Conservation (phyloP, 2,113 vertebrate species). For the Zapus hudsonius region DNA sequence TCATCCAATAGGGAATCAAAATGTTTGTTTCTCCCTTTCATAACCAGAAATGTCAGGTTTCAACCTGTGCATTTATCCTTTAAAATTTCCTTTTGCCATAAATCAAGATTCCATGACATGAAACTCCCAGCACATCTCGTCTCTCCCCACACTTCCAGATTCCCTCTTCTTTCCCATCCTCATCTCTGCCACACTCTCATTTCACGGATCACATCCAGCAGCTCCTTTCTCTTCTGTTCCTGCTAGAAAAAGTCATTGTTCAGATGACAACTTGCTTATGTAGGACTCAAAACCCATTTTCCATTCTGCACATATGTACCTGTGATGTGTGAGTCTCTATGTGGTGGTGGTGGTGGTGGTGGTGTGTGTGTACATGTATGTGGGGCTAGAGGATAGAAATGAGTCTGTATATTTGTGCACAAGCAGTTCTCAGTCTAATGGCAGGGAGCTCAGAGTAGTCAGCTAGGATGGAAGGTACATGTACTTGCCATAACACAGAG, state of each 20-base stretch:
- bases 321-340: background rate
- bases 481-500: background rate
- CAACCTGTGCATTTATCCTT: conserved; percentile 77
- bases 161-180: background rate
- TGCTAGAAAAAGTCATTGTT: conserved; percentile 27
- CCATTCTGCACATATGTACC: too few species aligned
- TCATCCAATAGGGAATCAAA: conserved; percentile 6
- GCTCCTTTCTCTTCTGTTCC: background rate
- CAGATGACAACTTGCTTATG: conserved; percentile 20
- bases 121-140: background rate
- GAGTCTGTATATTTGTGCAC: background rate
- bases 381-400: background rate
- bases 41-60: conserved; percentile 72
- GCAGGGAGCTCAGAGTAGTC: background rate
- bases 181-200: background rate
- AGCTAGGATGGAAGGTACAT: accelerated
- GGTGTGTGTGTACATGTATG: background rate
- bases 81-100: conserved; percentile 71
- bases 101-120: conserved; percentile 40
- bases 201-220: background rate
- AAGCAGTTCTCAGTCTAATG: accelerated
- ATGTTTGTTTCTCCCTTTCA: conserved; percentile 61
- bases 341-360: background rate
- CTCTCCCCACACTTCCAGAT: too few species aligned
- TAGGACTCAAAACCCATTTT: background rate